Conservation (phyloP, 2,113 vertebrate genomes). For the Falco punctatus region DNA sequence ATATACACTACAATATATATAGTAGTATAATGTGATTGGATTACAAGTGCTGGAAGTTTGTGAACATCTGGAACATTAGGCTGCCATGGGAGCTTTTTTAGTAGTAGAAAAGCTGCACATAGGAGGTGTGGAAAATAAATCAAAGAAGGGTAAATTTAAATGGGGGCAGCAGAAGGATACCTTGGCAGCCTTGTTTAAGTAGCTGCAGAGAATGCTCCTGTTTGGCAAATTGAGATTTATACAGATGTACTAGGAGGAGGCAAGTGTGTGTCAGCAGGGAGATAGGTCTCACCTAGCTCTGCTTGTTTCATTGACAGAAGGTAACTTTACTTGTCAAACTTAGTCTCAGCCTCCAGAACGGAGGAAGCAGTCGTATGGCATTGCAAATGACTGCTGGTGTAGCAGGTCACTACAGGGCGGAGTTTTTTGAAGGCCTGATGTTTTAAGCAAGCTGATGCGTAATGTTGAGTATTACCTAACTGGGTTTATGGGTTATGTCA, state of each 20-base stretch:
- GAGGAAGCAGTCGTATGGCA: neutral
- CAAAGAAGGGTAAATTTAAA: neutral
- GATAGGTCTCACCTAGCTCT: neutral
- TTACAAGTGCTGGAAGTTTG: neutral
- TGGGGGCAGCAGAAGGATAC: neutral
- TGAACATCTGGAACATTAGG: neutral
- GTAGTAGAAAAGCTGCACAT: neutral
- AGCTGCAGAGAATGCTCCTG: neutral
- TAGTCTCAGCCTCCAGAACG: neutral
- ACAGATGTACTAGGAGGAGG: neutral
- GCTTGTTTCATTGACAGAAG: neutral
- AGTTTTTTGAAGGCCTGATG: too few species aligned
- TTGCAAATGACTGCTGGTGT: neutral
- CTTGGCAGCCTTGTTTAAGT: neutral
- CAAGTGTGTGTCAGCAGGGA: neutral
- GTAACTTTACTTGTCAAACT: neutral
- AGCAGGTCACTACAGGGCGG: too few species aligned
- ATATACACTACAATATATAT: too few species aligned
- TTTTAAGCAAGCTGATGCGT: neutral
- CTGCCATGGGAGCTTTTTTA: neutral
- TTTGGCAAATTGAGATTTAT: neutral
- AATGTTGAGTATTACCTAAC: neutral
- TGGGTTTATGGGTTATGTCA: neutral
- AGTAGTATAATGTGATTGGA: neutral
- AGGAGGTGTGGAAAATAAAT: neutral